These are phyloP conservation scores for Leucoraja ocellata DNA, from an alignment of 2,797 vertebrate genomes.

Conservation along the genomic window DNA sequence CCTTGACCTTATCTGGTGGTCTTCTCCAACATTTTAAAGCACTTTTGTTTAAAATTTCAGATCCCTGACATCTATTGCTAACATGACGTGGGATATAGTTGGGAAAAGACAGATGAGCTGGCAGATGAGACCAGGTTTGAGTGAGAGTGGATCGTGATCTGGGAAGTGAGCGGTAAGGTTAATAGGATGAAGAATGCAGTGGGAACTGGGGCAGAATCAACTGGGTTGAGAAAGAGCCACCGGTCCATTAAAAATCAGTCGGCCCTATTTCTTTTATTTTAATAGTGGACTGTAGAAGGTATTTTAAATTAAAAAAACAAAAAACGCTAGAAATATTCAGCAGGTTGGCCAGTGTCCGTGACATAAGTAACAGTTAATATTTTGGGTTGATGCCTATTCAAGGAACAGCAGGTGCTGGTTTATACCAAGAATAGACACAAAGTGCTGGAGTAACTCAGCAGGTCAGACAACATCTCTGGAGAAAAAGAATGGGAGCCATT, in stretches of 20 bases:
- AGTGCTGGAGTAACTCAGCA: too few relatives aligned
- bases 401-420: too few relatives aligned
- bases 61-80: not conserved
- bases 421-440: too few relatives aligned
- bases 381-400: too few relatives aligned
- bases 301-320: too few relatives aligned
- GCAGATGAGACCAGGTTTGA: not conserved
- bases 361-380: too few relatives aligned
- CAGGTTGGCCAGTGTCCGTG: too few relatives aligned
- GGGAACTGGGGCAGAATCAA: not conserved
- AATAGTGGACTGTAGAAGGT: too few relatives aligned
- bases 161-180: not conserved
- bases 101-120: not conserved
- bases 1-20: not conserved
- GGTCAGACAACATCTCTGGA: too few relatives aligned
- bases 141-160: not conserved
- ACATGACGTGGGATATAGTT: not conserved
- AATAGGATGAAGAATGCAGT: not conserved
- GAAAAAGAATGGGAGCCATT: too few relatives aligned
- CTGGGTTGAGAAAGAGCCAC: not conserved
- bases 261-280: too few relatives aligned
- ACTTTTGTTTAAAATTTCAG: not conserved
- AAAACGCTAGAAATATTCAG: too few relatives aligned
- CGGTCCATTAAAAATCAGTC: not conserved
- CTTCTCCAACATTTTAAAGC: not conserved